phyloP scores from a whole-genome alignment of 1,140 invertebrate genomes.

The Caenorhabditis brenneri region DNA sequence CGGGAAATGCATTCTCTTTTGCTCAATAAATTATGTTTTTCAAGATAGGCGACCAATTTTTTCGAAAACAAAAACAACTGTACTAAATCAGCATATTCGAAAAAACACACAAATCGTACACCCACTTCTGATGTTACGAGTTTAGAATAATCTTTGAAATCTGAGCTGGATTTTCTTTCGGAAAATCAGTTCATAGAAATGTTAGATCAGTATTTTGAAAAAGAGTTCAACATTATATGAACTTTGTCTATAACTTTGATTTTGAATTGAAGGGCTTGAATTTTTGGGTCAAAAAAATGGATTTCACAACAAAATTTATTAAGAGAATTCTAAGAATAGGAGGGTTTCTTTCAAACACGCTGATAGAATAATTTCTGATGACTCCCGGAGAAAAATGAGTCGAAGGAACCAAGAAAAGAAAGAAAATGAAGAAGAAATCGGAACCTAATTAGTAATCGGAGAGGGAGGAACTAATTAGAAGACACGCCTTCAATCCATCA shows the following conservation, averaged over 20 bases:
- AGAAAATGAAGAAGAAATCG: neutral
- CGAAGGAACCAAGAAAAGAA: neutral
- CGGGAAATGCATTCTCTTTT: no score
- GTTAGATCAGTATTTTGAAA: no score
- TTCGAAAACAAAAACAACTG: neutral
- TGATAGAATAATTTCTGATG: neutral
- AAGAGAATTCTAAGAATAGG: neutral
- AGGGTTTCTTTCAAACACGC: neutral
- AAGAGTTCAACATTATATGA: no score
- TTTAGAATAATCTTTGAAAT: no score
- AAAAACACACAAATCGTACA: neutral
- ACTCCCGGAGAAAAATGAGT: neutral
- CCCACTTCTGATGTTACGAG: neutral
- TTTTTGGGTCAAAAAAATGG: no score
- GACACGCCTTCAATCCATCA: neutral
- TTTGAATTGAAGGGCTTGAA: no score
- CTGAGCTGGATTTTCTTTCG: no score
- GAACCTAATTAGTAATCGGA: slow-evolving; percentile 42
- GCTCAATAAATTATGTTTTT: no score
- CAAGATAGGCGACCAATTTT: no score
- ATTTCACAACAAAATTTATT: no score
- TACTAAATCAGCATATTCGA: neutral
- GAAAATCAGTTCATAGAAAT: no score
- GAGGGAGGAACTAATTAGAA: slow-evolving; percentile 28
- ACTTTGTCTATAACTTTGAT: no score